Evolutionary conservation across 2,888 invertebrate genomes (phyloP), one percentile per base, ranked within the genome.

Genomic region (Drosophila falleni): DNA sequence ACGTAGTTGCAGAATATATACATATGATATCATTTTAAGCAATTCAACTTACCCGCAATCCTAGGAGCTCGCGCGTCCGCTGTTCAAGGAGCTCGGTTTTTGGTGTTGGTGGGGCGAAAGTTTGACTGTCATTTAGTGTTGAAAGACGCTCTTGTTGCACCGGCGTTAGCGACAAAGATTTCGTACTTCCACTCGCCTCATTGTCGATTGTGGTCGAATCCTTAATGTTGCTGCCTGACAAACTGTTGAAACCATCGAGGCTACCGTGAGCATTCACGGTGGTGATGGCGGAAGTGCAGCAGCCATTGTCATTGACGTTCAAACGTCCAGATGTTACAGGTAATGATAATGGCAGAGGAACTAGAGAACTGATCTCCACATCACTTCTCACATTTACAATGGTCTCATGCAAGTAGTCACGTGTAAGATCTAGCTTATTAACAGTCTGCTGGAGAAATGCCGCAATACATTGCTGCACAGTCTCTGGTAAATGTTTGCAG

Each of bases 1-100:
- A 37, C 4, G 1, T 11, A n/a, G n/a, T 31, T 19, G 9, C 3
- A 49, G 10, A 2, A 19, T 19, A 19, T 19, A 19, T 19, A n/a
- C n/a, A 44, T 5, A 26, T 3, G 4, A 10, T 9, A 10, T 9
- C 9, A n/a, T 15, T 5, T n/a, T 11, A 5, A 11, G 3, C 13
- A 33, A 3, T 5, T 44, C 9, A 23, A 69, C 71, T 76, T 71
- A 92, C 92, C 62, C 87, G 91, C 29, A 92, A 71, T 37, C 77
- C 80, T 29, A 89, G 74, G 3, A 93, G 59, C 61, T 92, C 91
- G 3, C 89, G 90, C 1, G 88, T 91, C 16, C 85, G 89, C 62
- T 90, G 91, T 51, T 92, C 90, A 6, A 93, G 75, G 53, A 92
- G 74, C 65, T 69, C 81, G 0, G 91, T 85, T 67, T 68, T 87